Base-by-base conservation (phyloP, 1,140 invertebrate species). In the Drosophila trapezifrons region DNA sequence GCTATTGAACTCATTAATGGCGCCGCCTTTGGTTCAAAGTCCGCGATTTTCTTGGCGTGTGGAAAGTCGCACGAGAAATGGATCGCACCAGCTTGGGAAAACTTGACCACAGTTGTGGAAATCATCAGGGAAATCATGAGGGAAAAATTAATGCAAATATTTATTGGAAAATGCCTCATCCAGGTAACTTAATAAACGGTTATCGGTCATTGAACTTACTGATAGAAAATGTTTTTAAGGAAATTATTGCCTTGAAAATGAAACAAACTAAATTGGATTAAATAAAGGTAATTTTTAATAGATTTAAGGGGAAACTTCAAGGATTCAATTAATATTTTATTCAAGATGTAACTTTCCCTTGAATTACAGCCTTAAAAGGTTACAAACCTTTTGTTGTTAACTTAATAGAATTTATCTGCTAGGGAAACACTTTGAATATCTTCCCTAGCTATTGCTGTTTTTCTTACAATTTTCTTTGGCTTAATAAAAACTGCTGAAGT, bases 1-100 rank as follows among this genome's bases (percentile, higher is more conserved):
- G 80, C 56, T 90, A 90, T 87, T 89, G 85, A 87, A 87, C 84
- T 62, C 84, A 87, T 87, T 87, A 87, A 82, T 87, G 67, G 62
- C 45, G 45, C 51, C 49, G 62, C 58, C 46, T 75, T 75, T 47
- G 64, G 35, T 51, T n/a, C 40, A 64, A 40, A 55, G 78, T 17
- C 51, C 17, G 22, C 45, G 40, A 69, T 78, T 78, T 78, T 64
- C 78, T 52, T 42, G 64, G 42, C 63, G 38, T 59, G 62, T 73
- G 77, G 74, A 84, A 85, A 84, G 77, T 79, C 37, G 27, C 66
- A 71, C 27, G 51, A 71, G 32, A 56, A 47, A 56, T 71, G 35
- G 66, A 69, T 71, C 49, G 29, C 18, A 8, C 7, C 25, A 56
- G 55, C 60, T 60, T 64, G 60, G 25, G 37, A 64, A 64, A 64